Conservation (phyloP, 2,888 invertebrate genomes). For the Drosophila kambysellisi region DNA sequence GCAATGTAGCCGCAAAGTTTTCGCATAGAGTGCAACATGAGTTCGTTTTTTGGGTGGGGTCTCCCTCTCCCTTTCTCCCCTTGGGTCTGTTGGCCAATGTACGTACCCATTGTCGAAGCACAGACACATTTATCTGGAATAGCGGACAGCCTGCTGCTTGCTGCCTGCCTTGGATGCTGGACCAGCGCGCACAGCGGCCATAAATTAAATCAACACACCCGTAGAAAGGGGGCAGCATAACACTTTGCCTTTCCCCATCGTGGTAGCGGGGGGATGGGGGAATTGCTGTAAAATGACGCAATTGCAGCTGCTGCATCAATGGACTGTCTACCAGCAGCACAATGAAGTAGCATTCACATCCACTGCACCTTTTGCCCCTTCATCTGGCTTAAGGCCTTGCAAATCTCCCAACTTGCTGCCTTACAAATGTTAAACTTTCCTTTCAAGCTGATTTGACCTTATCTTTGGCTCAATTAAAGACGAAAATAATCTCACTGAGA, state of each 20-base stretch:
- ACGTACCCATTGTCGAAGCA: constrained; percentile 67
- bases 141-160: constrained; percentile 44
- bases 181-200: constrained; percentile 59
- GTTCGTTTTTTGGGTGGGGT: constrained; percentile 13
- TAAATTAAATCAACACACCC: constrained; percentile 74
- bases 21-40: constrained; percentile 57
- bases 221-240: constrained; percentile 21
- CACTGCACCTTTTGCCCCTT: neutral
- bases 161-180: constrained; percentile 38
- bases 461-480: constrained; percentile 61
- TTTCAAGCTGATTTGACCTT: constrained; percentile 28
- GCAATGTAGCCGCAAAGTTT: constrained; percentile 69
- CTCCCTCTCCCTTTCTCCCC: neutral
- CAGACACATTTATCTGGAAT: constrained; percentile 78
- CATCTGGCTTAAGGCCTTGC: neutral
- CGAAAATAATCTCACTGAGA: constrained; percentile 30
- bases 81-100: constrained; percentile 41
- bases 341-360: constrained; percentile 46
- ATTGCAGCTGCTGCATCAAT: constrained; percentile 57
- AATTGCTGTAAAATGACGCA: constrained; percentile 46
- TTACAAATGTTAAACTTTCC: constrained; percentile 30
- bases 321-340: constrained; percentile 57
- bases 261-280: neutral
- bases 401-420: constrained; percentile 3
- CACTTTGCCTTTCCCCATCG: neutral